Conservation (phyloP, 2,113 vertebrate genomes). For the Dicerorhinus sumatrensis region DNA sequence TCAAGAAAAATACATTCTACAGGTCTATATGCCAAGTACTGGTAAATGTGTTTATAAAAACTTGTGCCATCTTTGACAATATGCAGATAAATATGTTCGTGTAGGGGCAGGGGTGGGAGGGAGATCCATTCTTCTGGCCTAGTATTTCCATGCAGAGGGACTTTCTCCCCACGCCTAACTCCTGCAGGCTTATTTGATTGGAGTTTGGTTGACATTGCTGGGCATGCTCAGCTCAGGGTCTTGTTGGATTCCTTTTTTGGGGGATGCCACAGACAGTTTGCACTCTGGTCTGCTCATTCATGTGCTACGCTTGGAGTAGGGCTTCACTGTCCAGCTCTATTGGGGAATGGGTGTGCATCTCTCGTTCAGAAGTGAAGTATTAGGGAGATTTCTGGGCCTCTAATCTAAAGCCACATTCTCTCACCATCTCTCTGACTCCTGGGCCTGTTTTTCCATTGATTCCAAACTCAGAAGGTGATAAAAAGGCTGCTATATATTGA, state of each 20-base stretch:
- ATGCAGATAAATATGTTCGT: neutral
- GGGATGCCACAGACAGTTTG: neutral
- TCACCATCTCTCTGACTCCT: neutral
- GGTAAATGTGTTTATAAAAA: neutral
- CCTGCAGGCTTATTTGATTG: neutral
- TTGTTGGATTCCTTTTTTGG: neutral
- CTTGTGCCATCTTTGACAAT: neutral
- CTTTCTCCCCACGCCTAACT: neutral
- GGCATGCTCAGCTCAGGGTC: neutral
- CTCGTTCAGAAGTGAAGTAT: neutral
- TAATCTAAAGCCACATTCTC: slow-evolving; percentile 33
- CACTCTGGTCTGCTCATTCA: neutral
- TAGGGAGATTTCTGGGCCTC: neutral
- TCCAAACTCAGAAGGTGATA: slow-evolving; percentile 34
- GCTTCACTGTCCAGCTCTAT: neutral
- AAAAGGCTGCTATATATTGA: neutral
- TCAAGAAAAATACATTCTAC: neutral
- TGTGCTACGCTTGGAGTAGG: neutral
- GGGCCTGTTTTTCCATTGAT: slow-evolving; percentile 7
- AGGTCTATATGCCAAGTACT: neutral
- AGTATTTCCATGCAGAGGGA: neutral
- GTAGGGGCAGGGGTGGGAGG: neutral
- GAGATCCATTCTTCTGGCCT: neutral
- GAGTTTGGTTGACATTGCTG: neutral
- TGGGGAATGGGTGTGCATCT: neutral